Percentiles rank a stretch among this genome's conserved stretches.
phyloP scores from a whole-genome alignment of 2,797 vertebrate species.

The Vipera latastei region DNA sequence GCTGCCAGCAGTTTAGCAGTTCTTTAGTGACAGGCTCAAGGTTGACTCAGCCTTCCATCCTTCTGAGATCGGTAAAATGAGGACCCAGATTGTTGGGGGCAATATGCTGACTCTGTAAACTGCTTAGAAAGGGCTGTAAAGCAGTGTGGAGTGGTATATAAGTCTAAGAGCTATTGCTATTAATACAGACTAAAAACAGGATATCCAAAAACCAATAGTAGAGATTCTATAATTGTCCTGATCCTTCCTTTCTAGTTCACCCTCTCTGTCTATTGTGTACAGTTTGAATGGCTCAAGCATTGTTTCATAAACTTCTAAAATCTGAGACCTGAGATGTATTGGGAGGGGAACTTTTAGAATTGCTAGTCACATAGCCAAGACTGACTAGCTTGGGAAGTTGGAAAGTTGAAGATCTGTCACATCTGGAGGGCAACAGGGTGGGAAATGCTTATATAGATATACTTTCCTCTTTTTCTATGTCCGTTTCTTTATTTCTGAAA shows the following conservation, averaged over 20 bases:
- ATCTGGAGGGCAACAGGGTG: not conserved
- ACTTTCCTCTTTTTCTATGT: not conserved
- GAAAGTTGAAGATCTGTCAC: not conserved
- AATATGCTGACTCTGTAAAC: no score
- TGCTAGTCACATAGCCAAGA: not conserved
- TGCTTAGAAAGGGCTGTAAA: no score
- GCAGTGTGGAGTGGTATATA: no score
- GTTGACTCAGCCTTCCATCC: no score
- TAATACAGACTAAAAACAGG: not conserved
- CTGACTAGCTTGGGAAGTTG: not conserved
- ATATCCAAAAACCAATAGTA: not conserved
- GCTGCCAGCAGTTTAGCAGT: no score
- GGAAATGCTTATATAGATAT: not conserved
- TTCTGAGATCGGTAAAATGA: no score
- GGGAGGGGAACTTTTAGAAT: not conserved
- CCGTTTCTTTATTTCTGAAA: not conserved
- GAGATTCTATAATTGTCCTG: not conserved
- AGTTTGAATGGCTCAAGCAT: not conserved
- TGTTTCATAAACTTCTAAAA: not conserved
- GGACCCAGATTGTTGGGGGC: no score
- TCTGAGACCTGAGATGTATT: not conserved
- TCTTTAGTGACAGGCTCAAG: no score
- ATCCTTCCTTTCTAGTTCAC: not conserved
- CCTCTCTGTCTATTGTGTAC: not conserved
- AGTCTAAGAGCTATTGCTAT: no score